Conservation (phyloP, 2,797 vertebrate species). For the Megalops cyprinoides region DNA sequence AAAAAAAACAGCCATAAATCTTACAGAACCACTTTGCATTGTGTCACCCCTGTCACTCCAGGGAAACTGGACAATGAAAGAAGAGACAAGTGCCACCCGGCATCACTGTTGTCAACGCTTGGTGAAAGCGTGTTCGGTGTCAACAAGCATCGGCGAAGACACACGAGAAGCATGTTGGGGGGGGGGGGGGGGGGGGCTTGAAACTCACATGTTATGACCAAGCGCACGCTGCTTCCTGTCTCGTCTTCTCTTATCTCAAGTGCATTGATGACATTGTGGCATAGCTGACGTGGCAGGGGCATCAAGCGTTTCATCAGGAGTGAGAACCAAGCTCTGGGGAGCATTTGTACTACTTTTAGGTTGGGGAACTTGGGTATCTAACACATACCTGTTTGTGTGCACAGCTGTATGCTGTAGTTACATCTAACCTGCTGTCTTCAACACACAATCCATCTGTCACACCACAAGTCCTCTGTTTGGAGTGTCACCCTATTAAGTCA, state of each 20-base stretch:
- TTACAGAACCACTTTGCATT: conserved; percentile 39
- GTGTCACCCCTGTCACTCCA: conserved; percentile 60
- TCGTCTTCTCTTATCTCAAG: conserved; percentile 4
- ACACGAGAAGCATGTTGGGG: too few relatives aligned
- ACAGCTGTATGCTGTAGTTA: not conserved
- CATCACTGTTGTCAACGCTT: conserved; percentile 63
- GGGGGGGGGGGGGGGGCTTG: conserved; percentile 37
- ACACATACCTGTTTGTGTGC: not conserved
- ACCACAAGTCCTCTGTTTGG: too few relatives aligned
- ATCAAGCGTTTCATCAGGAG: not conserved
- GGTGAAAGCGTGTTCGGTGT: conserved; percentile 67
- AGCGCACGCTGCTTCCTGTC: conserved; percentile 64
- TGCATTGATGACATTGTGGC: not conserved
- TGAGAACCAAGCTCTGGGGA: not conserved
- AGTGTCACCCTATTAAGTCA: too few relatives aligned
- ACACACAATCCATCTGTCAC: too few relatives aligned
- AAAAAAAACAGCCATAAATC: conserved; percentile 61
- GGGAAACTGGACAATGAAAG: conserved; percentile 57
- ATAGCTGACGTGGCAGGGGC: not conserved
- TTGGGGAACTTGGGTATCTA: not conserved
- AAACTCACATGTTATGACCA: conserved; percentile 61
- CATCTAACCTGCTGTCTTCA: not conserved
- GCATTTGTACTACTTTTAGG: not conserved
- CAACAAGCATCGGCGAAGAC: conserved; percentile 59
- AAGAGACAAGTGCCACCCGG: conserved; percentile 63